A percentile compares a stretch with the other conserved stretches of the same genome.
Evolutionary conservation across 2,888 invertebrate species (phyloP).

Genomic region (Caenorhabditis becei): DNA sequence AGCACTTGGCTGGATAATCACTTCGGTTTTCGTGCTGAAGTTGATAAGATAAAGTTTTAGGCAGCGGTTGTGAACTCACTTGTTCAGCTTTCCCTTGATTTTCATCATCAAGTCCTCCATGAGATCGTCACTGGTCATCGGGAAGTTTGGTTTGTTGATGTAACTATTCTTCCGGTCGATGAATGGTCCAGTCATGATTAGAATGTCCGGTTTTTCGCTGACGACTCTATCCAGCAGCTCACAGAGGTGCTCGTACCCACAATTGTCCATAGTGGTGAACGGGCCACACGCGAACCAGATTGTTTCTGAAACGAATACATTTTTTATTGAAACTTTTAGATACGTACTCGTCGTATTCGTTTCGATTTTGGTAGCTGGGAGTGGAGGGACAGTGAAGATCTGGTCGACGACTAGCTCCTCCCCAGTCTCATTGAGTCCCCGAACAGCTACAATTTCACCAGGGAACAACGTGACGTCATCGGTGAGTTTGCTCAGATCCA

Average conservation of each 20-base stretch:
- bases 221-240: conserved; percentile 59
- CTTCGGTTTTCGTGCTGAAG: conserved; percentile 56
- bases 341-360: conserved; percentile 7
- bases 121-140: conserved; percentile 25
- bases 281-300: conserved; percentile 66
- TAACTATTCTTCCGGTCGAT: conserved; percentile 60
- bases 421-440: conserved; percentile 51
- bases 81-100: conserved; percentile 46
- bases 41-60: neutral
- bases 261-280: conserved; percentile 57
- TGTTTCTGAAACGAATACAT: conserved; percentile 18
- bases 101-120: conserved; percentile 48
- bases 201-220: conserved; percentile 44
- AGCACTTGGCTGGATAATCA: conserved; percentile 59
- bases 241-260: conserved; percentile 61
- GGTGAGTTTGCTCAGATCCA: conserved; percentile 56
- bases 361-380: conserved; percentile 24
- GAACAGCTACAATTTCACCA: conserved; percentile 61
- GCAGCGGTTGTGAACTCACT: conserved; percentile 28
- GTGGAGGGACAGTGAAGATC: conserved; percentile 34
- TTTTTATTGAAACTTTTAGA: neutral
- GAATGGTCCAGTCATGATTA: conserved; percentile 66
- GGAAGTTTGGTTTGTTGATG: conserved; percentile 30
- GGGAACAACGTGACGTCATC: conserved; percentile 61
- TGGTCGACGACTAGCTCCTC: conserved; percentile 44